Conservation (phyloP, 2,113 vertebrate genomes). For the Nicator chloris region DNA sequence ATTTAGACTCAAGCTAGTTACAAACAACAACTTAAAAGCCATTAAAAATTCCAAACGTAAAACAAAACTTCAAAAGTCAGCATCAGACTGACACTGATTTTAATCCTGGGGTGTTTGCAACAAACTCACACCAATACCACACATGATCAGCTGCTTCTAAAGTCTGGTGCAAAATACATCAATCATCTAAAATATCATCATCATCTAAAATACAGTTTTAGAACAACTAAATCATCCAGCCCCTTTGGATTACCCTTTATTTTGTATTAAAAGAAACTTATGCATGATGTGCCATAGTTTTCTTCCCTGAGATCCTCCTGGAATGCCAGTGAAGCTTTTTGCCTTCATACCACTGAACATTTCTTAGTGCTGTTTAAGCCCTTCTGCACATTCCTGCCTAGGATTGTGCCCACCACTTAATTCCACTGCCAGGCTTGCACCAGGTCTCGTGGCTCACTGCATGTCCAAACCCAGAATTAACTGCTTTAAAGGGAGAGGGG, state of each 20-base stretch:
- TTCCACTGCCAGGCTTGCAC: background rate
- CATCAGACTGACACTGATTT: background rate
- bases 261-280: background rate
- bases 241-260: background rate
- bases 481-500: background rate
- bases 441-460: fast-evolving
- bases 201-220: too few relatives aligned
- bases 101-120: background rate
- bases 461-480: background rate
- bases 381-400: background rate
- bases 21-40: background rate
- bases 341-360: background rate
- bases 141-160: background rate
- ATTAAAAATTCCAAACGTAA: background rate
- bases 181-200: too few relatives aligned
- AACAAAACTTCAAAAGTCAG: background rate
- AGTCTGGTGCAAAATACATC: background rate
- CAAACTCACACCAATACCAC: background rate
- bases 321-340: background rate
- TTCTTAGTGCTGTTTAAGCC: background rate
- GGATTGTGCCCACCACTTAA: background rate
- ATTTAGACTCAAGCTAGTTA: background rate
- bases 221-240: background rate
- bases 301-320: background rate
- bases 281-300: background rate